Evolutionary conservation across 37 sponge, comb jelly and placozoan species (phyloP).

Genomic region (Aphrocallistes beatrix): DNA sequence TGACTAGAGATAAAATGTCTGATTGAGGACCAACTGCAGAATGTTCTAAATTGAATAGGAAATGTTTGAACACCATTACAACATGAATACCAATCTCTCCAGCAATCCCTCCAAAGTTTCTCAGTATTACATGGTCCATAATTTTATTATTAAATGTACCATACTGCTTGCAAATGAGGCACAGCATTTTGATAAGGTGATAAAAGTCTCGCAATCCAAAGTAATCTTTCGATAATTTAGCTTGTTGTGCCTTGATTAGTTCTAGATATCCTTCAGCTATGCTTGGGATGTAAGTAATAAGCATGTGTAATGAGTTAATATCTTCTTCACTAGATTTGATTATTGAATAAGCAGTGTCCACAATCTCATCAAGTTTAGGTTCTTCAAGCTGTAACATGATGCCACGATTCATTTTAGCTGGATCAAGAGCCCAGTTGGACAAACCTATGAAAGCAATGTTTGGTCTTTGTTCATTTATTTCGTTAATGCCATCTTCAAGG

Average conservation of each 20-base stretch:
- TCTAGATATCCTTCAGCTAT: not conserved
- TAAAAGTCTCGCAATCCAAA: not conserved
- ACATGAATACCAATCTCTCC: not conserved
- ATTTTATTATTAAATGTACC: not conserved
- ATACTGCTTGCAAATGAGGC: not conserved
- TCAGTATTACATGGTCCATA: not conserved
- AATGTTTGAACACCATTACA: not conserved
- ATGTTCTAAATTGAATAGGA: not conserved
- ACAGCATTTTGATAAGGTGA: not conserved
- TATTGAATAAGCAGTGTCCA: not conserved
- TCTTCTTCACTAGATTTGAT: not conserved
- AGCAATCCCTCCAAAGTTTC: not conserved
- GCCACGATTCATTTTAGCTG: constrained; percentile 43
- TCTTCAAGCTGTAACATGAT: constrained; percentile 20
- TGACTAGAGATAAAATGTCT: not conserved
- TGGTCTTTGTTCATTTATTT: not conserved
- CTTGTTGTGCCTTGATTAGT: not conserved
- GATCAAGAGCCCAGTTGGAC: constrained; percentile 43
- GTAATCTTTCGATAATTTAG: not conserved
- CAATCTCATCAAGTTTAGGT: not conserved
- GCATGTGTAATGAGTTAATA: not conserved
- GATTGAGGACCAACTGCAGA: not conserved
- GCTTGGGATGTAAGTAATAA: not conserved
- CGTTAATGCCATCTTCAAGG: constrained; percentile 20
- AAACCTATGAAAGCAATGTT: constrained; percentile 25